Percentiles rank a stretch among this genome's conserved stretches.
Conservation (phyloP, 2,113 vertebrate species). For the Oceanites oceanicus region DNA sequence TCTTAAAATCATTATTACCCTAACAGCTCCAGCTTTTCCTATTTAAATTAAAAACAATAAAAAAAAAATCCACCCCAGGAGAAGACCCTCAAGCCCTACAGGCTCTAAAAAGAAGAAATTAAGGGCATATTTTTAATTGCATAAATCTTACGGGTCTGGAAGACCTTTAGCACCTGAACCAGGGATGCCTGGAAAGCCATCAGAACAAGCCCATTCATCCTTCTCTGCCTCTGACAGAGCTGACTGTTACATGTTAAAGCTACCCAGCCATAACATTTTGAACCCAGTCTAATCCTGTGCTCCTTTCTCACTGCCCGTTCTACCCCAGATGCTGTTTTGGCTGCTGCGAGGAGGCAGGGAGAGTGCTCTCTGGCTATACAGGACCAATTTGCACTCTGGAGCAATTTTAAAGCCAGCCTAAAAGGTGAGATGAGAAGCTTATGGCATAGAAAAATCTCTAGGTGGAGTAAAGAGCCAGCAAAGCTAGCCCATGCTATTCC, state of each 20-base stretch:
- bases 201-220: background rate
- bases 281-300: background rate
- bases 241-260: background rate
- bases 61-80: background rate
- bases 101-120: background rate
- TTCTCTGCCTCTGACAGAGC: background rate
- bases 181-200: background rate
- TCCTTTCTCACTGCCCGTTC: background rate
- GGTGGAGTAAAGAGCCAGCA: constrained; percentile 32
- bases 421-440: background rate
- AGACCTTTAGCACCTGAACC: background rate
- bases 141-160: background rate
- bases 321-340: background rate
- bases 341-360: background rate
- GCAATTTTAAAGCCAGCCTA: background rate
- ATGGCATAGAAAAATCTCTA: constrained; percentile 39
- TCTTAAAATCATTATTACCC: background rate
- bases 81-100: background rate
- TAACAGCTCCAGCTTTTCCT: background rate
- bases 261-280: background rate
- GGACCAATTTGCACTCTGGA: background rate
- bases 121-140: background rate
- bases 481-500: background rate
- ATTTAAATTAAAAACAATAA: background rate
- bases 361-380: background rate